phyloP scores from a whole-genome alignment of 2,888 invertebrate genomes.

The Fissipunctia ypsillon region DNA sequence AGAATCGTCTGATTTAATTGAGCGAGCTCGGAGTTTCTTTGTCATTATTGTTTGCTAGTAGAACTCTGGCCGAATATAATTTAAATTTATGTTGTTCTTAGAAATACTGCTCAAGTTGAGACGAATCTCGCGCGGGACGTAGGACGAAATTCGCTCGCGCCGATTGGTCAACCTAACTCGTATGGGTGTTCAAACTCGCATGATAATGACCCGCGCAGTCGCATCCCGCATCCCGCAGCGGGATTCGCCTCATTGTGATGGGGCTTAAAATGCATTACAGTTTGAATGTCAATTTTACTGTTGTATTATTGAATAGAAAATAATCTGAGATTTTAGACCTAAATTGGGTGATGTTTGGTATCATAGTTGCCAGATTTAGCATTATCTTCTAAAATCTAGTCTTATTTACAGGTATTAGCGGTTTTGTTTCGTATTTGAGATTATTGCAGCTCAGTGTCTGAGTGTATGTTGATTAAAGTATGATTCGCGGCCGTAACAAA shows the following conservation, averaged over 20 bases:
- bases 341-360: neutral
- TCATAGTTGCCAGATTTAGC: neutral
- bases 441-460: too few species aligned
- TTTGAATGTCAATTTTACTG: conserved; percentile 12
- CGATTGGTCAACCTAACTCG: neutral
- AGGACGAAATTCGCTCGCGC: neutral
- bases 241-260: neutral
- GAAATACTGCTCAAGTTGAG: neutral
- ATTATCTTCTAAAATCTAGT: neutral
- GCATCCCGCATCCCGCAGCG: neutral
- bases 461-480: too few species aligned
- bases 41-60: conserved; percentile 47
- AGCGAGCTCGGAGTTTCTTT: conserved; percentile 54
- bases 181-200: neutral
- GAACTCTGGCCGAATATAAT: conserved; percentile 39
- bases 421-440: conserved; percentile 8
- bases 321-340: neutral
- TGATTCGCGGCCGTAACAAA: too few species aligned
- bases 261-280: neutral
- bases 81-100: conserved; percentile 21
- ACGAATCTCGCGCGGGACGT: too few species aligned
- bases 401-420: neutral
- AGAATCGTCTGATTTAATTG: conserved; percentile 68
- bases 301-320: conserved; percentile 4
- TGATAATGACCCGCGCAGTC: neutral